Evolutionary conservation across 2,113 vertebrate genomes (phyloP).

Genomic region (Notarius lentiginosus): DNA sequence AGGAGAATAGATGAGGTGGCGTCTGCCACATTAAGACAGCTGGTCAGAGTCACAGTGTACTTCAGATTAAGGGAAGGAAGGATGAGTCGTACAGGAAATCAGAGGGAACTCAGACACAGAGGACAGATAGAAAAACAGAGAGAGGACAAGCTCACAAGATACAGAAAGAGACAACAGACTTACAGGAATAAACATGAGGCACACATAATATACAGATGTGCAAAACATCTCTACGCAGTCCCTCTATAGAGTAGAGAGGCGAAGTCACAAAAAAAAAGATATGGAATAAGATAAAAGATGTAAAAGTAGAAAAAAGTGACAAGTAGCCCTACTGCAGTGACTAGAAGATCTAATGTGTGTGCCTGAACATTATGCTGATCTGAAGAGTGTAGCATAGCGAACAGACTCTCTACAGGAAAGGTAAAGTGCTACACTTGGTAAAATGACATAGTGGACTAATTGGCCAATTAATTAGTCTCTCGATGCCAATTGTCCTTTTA

Average conservation of each 20-base stretch:
- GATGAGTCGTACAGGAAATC: constrained; percentile 12
- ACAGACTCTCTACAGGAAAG: constrained; percentile 52
- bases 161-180: constrained; percentile 29
- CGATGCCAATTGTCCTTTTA: constrained; percentile 27
- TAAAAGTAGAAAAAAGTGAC: neutral
- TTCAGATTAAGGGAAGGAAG: constrained; percentile 40
- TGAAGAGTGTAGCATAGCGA: constrained; percentile 40
- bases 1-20: constrained; percentile 22
- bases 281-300: constrained; percentile 3
- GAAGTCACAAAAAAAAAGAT: constrained; percentile 24
- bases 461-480: constrained; percentile 39
- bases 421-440: constrained; percentile 58
- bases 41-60: constrained; percentile 66
- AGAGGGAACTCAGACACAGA: constrained; percentile 19
- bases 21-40: constrained; percentile 56
- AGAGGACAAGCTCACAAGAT: constrained; percentile 33
- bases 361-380: constrained; percentile 42
- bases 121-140: constrained; percentile 32
- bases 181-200: neutral
- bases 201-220: constrained; percentile 43
- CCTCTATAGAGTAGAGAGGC: neutral
- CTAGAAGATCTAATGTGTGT: neutral
- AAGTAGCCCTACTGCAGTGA: constrained; percentile 14
- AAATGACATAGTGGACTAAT: constrained; percentile 50
- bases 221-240: constrained; percentile 44